phyloP scores from a whole-genome alignment of 1,140 invertebrate genomes.

The Pseudoatta argentina region DNA sequence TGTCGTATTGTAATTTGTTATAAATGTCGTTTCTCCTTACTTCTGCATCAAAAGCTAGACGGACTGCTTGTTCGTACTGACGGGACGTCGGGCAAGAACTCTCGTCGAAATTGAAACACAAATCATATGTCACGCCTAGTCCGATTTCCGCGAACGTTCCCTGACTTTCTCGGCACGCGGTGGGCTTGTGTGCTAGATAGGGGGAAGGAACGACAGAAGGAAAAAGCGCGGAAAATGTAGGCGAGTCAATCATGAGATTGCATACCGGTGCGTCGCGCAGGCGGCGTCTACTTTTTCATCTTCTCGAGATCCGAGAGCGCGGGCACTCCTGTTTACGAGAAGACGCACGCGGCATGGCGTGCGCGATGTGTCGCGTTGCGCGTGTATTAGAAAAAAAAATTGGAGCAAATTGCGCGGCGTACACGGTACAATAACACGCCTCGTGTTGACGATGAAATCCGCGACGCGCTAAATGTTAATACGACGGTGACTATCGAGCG shows the following conservation, averaged over 20 bases:
- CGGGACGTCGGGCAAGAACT: not conserved
- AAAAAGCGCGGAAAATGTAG: conserved; percentile 56
- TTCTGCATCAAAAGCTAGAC: not conserved
- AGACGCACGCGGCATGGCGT: conserved; percentile 3
- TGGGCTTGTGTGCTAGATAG: conserved; percentile 28
- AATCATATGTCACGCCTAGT: conserved; percentile 45
- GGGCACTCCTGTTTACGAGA: conserved; percentile 71
- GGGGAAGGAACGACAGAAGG: not conserved
- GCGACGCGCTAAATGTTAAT: conserved; percentile 64
- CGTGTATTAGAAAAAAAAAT: conserved; percentile 71
- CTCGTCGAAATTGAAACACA: conserved; percentile 45
- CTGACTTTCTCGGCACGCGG: conserved; percentile 50
- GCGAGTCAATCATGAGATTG: conserved; percentile 62
- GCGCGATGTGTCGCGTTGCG: conserved; percentile 2
- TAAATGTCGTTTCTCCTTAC: not conserved
- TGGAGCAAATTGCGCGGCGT: conserved; percentile 77
- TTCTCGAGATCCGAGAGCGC: conserved; percentile 32
- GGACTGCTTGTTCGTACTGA: not conserved
- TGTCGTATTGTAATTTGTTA: not conserved
- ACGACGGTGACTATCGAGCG: conserved; percentile 64
- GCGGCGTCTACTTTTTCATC: conserved; percentile 71
- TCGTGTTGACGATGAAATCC: conserved; percentile 68
- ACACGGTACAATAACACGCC: conserved; percentile 75
- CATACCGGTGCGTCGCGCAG: conserved; percentile 53
- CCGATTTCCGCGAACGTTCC: conserved; percentile 48